Evolutionary conservation across 2,113 vertebrate species (phyloP), one percentile per base, ranked within the genome.

Genomic region (Nymphicus hollandicus): DNA sequence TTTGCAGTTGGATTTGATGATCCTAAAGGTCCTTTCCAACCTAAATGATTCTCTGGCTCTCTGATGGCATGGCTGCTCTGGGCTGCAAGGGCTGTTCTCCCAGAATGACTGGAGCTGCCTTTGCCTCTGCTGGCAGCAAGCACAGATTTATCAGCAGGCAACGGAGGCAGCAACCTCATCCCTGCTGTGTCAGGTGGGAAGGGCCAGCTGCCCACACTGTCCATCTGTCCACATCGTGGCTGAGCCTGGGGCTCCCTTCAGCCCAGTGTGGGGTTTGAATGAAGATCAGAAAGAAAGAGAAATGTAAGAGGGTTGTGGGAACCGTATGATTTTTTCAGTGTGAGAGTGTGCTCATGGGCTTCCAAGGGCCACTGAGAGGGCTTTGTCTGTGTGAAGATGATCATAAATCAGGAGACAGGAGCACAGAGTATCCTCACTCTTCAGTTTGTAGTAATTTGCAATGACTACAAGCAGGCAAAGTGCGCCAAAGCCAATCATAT

Each of bases 161-260:
- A 61, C 1, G 3, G 17, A 89, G 49, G 65, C 81, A 89, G 49
- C 37, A 91, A 77, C 63, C 80, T 89, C 63, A 52, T 35, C 44
- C 18, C 80, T 88, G 55, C 49, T 1, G 2, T 27, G 17, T 64
- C 53, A 69, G 52, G 53, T 80, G 63, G 50, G 81, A 82, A 84
- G 39, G 41, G 44, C 76, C 18, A 10, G 53, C 69, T 83, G 80
- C 86, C 71, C 83, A 85, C 86, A 65, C 68, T 65, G 68, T 65
- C 96, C 93, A 91, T 95, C 93, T 93, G 93, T 81, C 86, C 86
- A 88, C 53, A 31, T 41, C 2, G 4, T 39, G 50, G 55, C 39
- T 81, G 39, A 68, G 81, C 61, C 70, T n/a, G 70, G 31, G 60
- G 73, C 61, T 95, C 23, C 69, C 47, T 83, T 83, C 64, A 84